These are phyloP conservation scores for Latrodectus geometricus DNA, from an alignment of 1,140 invertebrate species.

Conservation along the genomic window DNA sequence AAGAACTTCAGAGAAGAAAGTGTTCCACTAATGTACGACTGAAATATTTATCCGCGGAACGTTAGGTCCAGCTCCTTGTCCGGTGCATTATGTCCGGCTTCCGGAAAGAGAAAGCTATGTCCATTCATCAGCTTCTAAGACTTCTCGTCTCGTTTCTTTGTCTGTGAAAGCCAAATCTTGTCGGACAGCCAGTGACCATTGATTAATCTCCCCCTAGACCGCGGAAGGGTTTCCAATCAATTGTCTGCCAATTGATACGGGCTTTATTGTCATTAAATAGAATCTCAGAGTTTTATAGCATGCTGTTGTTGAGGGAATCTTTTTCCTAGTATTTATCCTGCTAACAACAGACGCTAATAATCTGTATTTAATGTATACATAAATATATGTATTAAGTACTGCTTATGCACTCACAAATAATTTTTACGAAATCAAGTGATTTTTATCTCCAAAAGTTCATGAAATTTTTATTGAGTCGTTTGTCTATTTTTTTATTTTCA, in stretches of 20 bases:
- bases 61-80: background rate
- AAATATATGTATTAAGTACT: too few relatives aligned
- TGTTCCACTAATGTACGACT: slow-evolving; percentile 34
- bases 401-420: too few relatives aligned
- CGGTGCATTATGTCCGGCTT: slow-evolving; percentile 42
- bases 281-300: too few relatives aligned
- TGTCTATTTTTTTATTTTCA: too few relatives aligned
- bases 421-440: too few relatives aligned
- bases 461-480: too few relatives aligned
- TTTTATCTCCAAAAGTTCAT: too few relatives aligned
- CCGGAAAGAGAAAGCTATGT: slow-evolving; percentile 6
- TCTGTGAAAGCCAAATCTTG: slow-evolving; percentile 59
- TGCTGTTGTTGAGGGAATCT: too few relatives aligned
- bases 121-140: slow-evolving; percentile 49
- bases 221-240: background rate
- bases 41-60: slow-evolving; percentile 38
- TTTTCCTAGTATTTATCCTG: too few relatives aligned
- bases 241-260: background rate
- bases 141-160: slow-evolving; percentile 29
- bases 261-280: too few relatives aligned
- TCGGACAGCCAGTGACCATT: slow-evolving; percentile 51
- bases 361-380: too few relatives aligned
- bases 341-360: too few relatives aligned
- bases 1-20: background rate
- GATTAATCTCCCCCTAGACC: slow-evolving; percentile 30